Evolutionary conservation across 2,888 invertebrate genomes (phyloP), one percentile per base, ranked within the genome.

Genomic region (Eilema caniola): DNA sequence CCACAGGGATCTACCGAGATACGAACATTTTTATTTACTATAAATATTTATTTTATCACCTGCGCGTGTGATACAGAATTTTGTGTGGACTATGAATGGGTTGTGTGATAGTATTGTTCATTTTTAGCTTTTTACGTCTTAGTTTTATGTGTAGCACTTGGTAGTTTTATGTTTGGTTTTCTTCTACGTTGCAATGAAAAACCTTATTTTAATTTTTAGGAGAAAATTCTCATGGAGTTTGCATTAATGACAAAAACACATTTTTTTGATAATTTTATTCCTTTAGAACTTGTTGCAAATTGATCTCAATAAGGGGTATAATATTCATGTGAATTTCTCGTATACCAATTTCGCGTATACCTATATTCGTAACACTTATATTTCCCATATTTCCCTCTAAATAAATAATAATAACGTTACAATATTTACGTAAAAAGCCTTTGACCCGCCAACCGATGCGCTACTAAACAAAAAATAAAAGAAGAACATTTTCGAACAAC

Each of bases 11-110:
- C 74, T 80, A 71, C 67, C 63, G 81, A 73, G 80, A 79, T 74
- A 71, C 73, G 71, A 78, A 81, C 73, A 82, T 83, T 87, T 86
- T 83, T 85, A 82, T 88, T 86, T 81, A 77, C 79, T 82, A 83
- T 83, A 80, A 82, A 83, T 85, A 85, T 85, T 84, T 78, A 82
- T 83, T 79, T 75, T 75, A 78, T 71, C 77, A 82, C 78, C 78
- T 82, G 72, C 60, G 56, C 66, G 70, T 71, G 73, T 62, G 73
- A 53, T 62, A 61, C 24, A 61, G 73, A 75, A 67, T 73, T 72
- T 64, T 71, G 25, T 70, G 62, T 60, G 60, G 24, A 12, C 8
- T 23, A 59, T 23, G 25, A 59, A 25, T 24, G 57, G 24, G 24
- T n/a, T 59, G 57, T 25, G 57, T 53, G 53, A n/a, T 53, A n/a